These are phyloP conservation scores for Timema podura DNA, from an alignment of 2,888 invertebrate species.

Conservation along the genomic window DNA sequence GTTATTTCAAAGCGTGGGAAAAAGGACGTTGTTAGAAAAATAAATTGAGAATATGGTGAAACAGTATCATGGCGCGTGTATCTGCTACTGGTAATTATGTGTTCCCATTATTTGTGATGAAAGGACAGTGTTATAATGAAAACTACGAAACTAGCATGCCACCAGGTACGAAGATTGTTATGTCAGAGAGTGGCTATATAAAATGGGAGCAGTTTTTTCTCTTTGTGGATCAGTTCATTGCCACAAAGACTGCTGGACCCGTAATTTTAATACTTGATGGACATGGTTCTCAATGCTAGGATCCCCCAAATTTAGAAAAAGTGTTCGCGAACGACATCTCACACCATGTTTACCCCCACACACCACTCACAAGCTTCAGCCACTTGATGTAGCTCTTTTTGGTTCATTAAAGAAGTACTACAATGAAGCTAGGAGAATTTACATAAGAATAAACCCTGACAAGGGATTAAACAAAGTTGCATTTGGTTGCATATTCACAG, in stretches of 20 bases:
- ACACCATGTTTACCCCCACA: constrained; percentile 1
- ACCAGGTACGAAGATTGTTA: constrained; percentile 5
- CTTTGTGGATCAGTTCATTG: constrained; percentile 7
- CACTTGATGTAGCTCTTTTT: constrained; percentile 6
- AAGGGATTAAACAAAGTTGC: constrained; percentile 6
- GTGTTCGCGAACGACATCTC: background rate
- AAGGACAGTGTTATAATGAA: background rate
- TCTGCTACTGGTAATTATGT: background rate
- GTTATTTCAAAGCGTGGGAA: constrained; percentile 4
- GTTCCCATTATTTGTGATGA: constrained; percentile 3
- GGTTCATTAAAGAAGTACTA: constrained; percentile 1
- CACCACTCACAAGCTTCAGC: constrained; percentile 8
- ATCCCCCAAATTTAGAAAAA: background rate
- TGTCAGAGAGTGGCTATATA: constrained; percentile 12
- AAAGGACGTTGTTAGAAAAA: constrained; percentile 8
- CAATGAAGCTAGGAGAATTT: constrained; percentile 7
- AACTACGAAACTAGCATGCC: constrained; percentile 10
- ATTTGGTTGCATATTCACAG: constrained; percentile 7
- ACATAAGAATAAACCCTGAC: constrained; percentile 2
- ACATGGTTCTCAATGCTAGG: background rate
- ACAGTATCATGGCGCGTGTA: constrained; percentile 4
- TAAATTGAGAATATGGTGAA: constrained; percentile 3
- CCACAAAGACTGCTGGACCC: constrained; percentile 1
- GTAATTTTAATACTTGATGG: constrained; percentile 5
- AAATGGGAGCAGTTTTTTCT: constrained; percentile 2